Conservation (phyloP, 2,113 vertebrate species). For the Sciurus niger region DNA sequence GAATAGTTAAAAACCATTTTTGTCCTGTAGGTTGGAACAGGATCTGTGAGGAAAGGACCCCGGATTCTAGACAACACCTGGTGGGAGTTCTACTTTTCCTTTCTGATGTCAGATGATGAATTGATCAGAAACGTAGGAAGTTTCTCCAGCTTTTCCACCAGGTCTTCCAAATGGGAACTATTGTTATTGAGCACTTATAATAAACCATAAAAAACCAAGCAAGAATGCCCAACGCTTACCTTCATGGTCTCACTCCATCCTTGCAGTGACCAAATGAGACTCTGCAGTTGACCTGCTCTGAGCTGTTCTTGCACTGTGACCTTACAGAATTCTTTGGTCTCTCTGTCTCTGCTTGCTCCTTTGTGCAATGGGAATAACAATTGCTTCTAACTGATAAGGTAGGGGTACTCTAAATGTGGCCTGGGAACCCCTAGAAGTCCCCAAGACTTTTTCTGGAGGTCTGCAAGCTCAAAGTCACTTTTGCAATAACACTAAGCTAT, state of each 20-base stretch:
- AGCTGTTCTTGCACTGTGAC: background rate
- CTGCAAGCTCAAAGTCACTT: background rate
- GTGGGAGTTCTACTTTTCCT: background rate
- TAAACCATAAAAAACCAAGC: too few relatives aligned
- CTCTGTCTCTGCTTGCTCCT: background rate
- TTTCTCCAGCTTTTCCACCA: background rate
- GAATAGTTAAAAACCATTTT: background rate
- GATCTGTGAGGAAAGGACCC: background rate
- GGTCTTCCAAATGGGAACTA: background rate
- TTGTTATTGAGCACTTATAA: background rate
- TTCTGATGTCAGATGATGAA: background rate
- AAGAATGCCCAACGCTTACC: rapidly evolving
- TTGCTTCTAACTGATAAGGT: background rate
- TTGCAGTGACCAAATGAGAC: background rate
- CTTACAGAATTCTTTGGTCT: background rate
- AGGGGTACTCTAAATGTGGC: background rate
- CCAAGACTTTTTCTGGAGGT: background rate
- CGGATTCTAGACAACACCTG: too few relatives aligned
- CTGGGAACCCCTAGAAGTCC: background rate
- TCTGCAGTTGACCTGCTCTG: background rate
- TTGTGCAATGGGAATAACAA: background rate
- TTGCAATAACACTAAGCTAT: background rate
- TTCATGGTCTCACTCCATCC: background rate
- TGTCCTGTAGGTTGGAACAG: background rate
- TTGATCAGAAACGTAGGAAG: background rate